Evolutionary conservation across 2,797 vertebrate species (phyloP).

Genomic region (Neoniphon sammara): DNA sequence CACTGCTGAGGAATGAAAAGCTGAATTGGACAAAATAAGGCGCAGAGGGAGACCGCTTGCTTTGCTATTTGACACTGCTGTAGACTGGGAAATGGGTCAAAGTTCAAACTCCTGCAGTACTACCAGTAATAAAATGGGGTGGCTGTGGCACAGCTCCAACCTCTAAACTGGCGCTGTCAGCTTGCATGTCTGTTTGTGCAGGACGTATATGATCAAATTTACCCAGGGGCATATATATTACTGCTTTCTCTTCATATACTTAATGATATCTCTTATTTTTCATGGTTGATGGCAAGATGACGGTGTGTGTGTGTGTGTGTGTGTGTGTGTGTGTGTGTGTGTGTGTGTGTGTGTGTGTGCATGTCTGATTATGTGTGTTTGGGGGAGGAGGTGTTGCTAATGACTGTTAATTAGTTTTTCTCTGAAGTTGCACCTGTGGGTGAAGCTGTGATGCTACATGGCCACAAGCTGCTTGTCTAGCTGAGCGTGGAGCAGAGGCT

Average conservation of each 20-base stretch:
- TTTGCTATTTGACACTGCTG: slow-evolving; percentile 53
- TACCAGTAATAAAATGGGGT: slow-evolving; percentile 39
- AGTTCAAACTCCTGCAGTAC: slow-evolving; percentile 52
- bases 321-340: neutral
- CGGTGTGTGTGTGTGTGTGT: neutral
- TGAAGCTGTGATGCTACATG: slow-evolving; percentile 38
- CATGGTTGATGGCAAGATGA: slow-evolving; percentile 8
- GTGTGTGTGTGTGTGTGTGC: too few species aligned
- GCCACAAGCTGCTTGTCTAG: slow-evolving; percentile 52
- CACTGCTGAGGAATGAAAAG: slow-evolving; percentile 62
- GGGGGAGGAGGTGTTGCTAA: neutral
- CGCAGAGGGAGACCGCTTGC: slow-evolving; percentile 43
- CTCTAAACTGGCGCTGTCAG: slow-evolving; percentile 19
- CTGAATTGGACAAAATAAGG: slow-evolving; percentile 68
- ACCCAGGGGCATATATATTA: slow-evolving; percentile 31
- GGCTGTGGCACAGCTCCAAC: slow-evolving; percentile 10
- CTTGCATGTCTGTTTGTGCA: slow-evolving; percentile 1
- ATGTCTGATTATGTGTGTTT: too few species aligned
- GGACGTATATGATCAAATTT: slow-evolving; percentile 6
- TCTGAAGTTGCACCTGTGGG: slow-evolving; percentile 42
- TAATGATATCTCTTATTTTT: slow-evolving; percentile 15
- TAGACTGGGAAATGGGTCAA: slow-evolving; percentile 64
- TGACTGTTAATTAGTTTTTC: slow-evolving; percentile 8
- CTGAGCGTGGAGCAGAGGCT: slow-evolving; percentile 23
- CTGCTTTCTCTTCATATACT: slow-evolving; percentile 20